phyloP scores from a whole-genome alignment of 2,113 vertebrate species.

The Dunckerocampus dactyliophorus region DNA sequence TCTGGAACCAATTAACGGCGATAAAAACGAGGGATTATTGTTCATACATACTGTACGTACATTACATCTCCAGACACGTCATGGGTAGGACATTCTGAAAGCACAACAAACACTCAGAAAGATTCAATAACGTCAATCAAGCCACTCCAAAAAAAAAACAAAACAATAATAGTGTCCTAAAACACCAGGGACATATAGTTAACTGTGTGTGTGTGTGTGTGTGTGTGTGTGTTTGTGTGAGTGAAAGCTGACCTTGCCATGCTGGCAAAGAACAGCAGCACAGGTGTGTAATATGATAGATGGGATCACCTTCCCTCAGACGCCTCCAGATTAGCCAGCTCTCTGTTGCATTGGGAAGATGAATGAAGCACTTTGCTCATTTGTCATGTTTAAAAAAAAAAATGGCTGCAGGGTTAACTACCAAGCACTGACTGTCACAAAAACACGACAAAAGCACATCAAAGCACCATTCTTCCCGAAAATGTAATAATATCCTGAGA shows the following conservation, averaged over 20 bases:
- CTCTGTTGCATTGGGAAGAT: conserved; percentile 34
- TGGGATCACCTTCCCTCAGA: conserved; percentile 32
- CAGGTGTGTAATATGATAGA: conserved; percentile 57
- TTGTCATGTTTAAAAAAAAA: conserved; percentile 27
- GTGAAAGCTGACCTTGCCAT: conserved; percentile 46
- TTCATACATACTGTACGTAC: too few relatives aligned
- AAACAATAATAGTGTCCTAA: not conserved
- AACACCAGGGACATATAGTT: conserved; percentile 3
- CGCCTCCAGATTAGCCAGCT: conserved; percentile 34
- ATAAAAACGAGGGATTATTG: too few relatives aligned
- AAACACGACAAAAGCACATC: conserved; percentile 14
- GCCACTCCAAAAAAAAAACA: not conserved
- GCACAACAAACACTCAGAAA: too few relatives aligned
- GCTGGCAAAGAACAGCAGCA: conserved; percentile 32
- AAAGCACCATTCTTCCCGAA: conserved; percentile 10
- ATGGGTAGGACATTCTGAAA: too few relatives aligned
- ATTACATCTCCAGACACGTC: too few relatives aligned
- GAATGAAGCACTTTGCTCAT: conserved; percentile 37
- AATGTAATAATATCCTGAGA: not conserved
- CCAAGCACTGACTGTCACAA: conserved; percentile 15
- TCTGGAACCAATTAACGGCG: too few relatives aligned
- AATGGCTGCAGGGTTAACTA: conserved; percentile 4
- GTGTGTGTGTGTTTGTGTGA: not conserved
- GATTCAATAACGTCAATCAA: too few relatives aligned
- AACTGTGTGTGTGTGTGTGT: conserved; percentile 6